Evolutionary conservation across 2,797 vertebrate species (phyloP).

Genomic region (Phataginus tricuspis): DNA sequence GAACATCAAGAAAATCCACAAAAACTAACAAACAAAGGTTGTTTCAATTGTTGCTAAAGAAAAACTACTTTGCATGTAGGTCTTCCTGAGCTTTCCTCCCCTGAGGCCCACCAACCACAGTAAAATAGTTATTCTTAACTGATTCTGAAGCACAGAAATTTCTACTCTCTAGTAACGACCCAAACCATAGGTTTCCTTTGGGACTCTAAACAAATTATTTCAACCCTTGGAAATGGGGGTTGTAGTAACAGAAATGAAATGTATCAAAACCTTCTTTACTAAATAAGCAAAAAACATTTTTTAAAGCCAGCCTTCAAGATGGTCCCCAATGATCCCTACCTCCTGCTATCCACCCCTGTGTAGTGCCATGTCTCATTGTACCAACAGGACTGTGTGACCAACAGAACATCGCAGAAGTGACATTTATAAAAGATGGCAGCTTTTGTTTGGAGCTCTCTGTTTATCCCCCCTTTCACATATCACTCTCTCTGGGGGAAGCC

Average conservation of each 20-base stretch:
- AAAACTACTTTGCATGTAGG: neutral
- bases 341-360: rapidly evolving
- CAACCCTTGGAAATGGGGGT: neutral
- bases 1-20: neutral
- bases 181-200: neutral
- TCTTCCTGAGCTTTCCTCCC: neutral
- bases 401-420: neutral
- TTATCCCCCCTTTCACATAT: neutral
- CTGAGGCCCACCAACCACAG: neutral
- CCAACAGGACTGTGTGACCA: neutral
- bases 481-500: neutral
- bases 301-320: neutral
- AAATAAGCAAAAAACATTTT: neutral
- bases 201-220: neutral
- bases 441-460: neutral
- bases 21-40: neutral
- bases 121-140: neutral
- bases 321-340: rapidly evolving
- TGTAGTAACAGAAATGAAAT: neutral
- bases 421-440: neutral
- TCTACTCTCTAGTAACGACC: neutral
- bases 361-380: rapidly evolving
- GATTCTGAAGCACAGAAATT: neutral
- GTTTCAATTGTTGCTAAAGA: neutral
- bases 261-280: neutral